Base-by-base conservation (phyloP, 64 coral and sea anemone genomes). In the Exaiptasia diaphana region DNA sequence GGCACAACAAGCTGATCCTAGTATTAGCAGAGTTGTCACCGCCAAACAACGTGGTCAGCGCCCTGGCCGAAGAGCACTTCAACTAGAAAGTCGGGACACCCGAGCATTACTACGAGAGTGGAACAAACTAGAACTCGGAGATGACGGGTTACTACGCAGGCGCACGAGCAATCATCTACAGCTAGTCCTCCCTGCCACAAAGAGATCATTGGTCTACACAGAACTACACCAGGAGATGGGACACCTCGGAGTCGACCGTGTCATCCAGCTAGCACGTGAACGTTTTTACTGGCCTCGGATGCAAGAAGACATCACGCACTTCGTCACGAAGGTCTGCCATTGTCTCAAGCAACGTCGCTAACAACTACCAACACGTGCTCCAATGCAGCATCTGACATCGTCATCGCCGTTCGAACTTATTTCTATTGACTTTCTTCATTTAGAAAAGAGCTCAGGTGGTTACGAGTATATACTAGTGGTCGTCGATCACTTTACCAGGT, bases 201-300 rank as follows among this genome's bases (percentile, higher is more conserved):
- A 61, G 57, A 31, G 57, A 4, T 61, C 35, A 25, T 8, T 44
- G 20, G 38, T 81, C 23, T 81, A 67, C 63, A 82, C 36, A 82
- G 78, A 82, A 53, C 63, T 68, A 10, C 78, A 68, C 31, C 78
- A 68, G 18, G 78, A 68, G 41, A 81, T 81, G 77, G 77, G 77
- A 64, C 77, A 81, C n/a, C 37, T 81, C 13, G 60, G 77, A 41
- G 77, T 26, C 4, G 28, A 43, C 25, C 55, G 77, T 44, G 77
- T 81, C 14, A 65, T 81, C 27, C 55, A 67, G 20, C 37, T 81
- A 23, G 55, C 77, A 28, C 55, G 77, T 28, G 77, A 81, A 28
- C 58, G 77, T 21, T 67, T 48, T 32, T 81, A 64, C 60, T 81
- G 77, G 77, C 77, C 59, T 18, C 40, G 60, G 15, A 81, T 65